These are phyloP conservation scores for Anser cygnoides DNA, from an alignment of 2,113 vertebrate genomes.

Conservation along the genomic window DNA sequence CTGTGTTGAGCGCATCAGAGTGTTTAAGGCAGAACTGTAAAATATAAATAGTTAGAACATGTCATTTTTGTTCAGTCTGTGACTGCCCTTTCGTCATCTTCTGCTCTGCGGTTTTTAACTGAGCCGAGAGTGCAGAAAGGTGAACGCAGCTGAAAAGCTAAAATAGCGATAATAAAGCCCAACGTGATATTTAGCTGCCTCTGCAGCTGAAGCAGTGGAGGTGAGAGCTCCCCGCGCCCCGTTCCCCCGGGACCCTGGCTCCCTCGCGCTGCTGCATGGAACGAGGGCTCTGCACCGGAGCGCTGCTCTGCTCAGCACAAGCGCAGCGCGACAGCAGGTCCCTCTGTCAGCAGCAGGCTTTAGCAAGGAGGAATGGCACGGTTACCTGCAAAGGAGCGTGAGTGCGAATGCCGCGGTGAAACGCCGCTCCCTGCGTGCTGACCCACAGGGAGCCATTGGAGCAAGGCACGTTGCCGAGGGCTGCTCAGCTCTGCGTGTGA, in stretches of 20 bases:
- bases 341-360: no score
- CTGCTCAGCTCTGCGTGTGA: rapidly evolving
- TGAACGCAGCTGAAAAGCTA: not conserved
- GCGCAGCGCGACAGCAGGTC: rapidly evolving
- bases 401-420: not conserved
- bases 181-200: not conserved
- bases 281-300: no score
- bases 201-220: not conserved
- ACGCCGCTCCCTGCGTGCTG: no score
- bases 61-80: rapidly evolving
- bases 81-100: not conserved
- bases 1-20: not conserved
- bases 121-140: not conserved
- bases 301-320: not conserved
- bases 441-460: rapidly evolving
- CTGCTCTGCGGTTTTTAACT: not conserved
- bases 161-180: not conserved
- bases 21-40: not conserved
- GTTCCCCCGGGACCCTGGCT: not conserved
- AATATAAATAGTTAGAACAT: not conserved
- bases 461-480: not conserved
- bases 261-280: rapidly evolving
- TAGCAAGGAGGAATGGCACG: not conserved
- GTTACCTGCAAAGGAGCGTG: no score
- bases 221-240: no score